Conservation (phyloP, 2,888 invertebrate species). For the Drosophila anomalipes region DNA sequence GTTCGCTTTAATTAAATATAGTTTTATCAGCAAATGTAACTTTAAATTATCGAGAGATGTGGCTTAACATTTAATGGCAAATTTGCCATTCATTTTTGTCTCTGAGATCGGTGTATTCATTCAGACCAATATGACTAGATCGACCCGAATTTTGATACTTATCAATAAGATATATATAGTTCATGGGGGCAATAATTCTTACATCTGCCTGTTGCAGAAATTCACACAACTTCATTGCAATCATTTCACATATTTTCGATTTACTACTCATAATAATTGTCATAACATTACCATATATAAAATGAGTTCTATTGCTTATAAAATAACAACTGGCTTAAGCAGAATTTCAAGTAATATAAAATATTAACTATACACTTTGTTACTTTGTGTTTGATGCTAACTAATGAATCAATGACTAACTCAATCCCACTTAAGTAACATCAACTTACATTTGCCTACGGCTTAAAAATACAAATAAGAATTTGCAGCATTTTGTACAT, state of each 20-base stretch:
- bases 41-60: neutral
- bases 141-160: neutral
- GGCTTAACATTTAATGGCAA: neutral
- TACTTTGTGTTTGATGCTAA: neutral
- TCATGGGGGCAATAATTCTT: neutral
- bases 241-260: neutral
- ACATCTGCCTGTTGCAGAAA: neutral
- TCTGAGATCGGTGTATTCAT: neutral
- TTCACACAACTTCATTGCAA: neutral
- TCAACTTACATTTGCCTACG: neutral
- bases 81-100: neutral
- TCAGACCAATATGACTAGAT: neutral
- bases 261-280: neutral
- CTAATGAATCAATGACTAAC: neutral
- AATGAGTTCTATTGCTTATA: neutral
- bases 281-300: neutral
- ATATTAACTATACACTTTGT: neutral
- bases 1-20: neutral
- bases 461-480: no score
- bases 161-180: neutral
- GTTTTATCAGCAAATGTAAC: neutral
- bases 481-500: slow-evolving; percentile 4
- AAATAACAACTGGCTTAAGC: neutral
- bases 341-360: neutral
- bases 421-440: neutral